These are phyloP conservation scores for Petrolisthes manimaculis DNA, from an alignment of 2,888 invertebrate genomes.

Conservation along the genomic window DNA sequence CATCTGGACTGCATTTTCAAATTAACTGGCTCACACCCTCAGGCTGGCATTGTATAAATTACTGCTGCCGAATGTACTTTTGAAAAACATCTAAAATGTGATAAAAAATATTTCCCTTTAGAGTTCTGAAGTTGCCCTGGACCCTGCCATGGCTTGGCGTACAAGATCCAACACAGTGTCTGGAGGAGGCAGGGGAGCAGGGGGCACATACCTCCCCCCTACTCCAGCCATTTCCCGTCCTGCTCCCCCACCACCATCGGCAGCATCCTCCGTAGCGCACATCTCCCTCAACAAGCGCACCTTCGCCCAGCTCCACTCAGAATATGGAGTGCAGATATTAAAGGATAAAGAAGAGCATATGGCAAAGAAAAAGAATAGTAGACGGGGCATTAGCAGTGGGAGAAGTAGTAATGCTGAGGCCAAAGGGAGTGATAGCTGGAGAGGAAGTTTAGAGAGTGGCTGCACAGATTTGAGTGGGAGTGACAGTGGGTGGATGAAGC, in stretches of 20 bases:
- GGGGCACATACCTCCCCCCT: constrained; percentile 33
- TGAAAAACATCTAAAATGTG: too few species aligned
- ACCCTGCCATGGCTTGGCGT: constrained; percentile 46
- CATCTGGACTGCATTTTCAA: too few species aligned
- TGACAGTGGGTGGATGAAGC: neutral
- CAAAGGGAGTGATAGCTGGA: neutral
- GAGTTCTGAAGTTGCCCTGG: constrained; percentile 56
- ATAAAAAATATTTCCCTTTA: neutral
- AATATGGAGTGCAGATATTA: constrained; percentile 54
- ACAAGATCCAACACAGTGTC: constrained; percentile 55
- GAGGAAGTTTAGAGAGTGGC: neutral
- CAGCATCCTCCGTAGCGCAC: constrained; percentile 40
- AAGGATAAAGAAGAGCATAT: constrained; percentile 41
- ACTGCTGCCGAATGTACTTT: too few species aligned
- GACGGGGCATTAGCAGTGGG: neutral
- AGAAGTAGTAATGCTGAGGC: neutral
- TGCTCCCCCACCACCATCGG: constrained; percentile 41
- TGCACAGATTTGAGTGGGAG: neutral
- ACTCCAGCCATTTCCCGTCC: constrained; percentile 20
- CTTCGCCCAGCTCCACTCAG: constrained; percentile 57
- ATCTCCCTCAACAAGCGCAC: constrained; percentile 44
- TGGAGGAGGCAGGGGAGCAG: constrained; percentile 33
- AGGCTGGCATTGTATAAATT: too few species aligned
- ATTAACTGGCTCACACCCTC: too few species aligned
- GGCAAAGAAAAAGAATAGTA: neutral